Percentiles rank a stretch among this genome's conserved stretches.
Conservation (phyloP, 2,113 vertebrate genomes). For the Hemiscyllium ocellatum region DNA sequence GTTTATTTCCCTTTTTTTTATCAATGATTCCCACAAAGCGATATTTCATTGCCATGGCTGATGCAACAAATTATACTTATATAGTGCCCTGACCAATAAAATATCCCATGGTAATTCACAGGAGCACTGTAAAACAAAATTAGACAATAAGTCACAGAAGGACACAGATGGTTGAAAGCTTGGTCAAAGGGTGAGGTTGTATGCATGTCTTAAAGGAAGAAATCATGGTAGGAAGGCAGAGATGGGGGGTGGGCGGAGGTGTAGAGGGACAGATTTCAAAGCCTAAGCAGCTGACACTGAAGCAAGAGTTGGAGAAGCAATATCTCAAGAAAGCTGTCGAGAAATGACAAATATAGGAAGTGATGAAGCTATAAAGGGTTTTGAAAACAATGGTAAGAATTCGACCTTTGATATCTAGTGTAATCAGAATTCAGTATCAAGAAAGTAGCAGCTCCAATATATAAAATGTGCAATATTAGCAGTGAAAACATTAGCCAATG, state of each 20-base stretch:
- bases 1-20: background rate
- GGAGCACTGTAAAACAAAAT: background rate
- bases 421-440: background rate
- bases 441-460: background rate
- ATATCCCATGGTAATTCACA: background rate
- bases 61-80: no score
- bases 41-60: background rate
- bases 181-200: background rate
- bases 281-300: background rate
- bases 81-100: no score
- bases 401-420: background rate
- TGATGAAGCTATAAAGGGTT: background rate
- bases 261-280: no score
- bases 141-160: background rate
- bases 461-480: background rate
- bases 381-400: background rate
- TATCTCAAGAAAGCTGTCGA: background rate
- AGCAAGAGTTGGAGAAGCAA: background rate
- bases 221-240: background rate
- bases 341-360: background rate
- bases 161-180: background rate
- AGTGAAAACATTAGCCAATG: background rate
- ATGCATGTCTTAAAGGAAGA: background rate
- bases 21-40: background rate
- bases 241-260: background rate